Evolutionary conservation across 2,888 invertebrate species (phyloP).

Genomic region (Malthinus flaveolus): DNA sequence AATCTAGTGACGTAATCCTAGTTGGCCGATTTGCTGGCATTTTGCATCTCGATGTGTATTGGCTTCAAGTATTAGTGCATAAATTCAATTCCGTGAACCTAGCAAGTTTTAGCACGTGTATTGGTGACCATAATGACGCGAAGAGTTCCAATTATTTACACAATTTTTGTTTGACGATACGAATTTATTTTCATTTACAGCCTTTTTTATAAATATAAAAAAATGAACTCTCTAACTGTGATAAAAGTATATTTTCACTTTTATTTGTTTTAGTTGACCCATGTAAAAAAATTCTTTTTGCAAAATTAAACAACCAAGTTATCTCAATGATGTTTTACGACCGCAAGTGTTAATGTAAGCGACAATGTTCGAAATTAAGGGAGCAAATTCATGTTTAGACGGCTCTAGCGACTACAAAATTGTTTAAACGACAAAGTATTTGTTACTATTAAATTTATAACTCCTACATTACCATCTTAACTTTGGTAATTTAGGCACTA

Average conservation of each 20-base stretch:
- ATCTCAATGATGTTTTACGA: constrained; percentile 17
- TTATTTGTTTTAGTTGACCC: constrained; percentile 21
- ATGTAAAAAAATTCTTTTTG: background rate
- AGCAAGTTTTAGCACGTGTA: constrained; percentile 43
- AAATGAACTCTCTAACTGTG: constrained; percentile 53
- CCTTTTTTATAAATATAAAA: constrained; percentile 8
- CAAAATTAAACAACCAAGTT: background rate
- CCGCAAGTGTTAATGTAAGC: background rate
- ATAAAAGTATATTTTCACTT: constrained; percentile 47
- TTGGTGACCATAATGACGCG: constrained; percentile 27
- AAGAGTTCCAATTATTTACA: constrained; percentile 14
- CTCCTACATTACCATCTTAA: no score
- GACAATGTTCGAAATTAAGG: no score
- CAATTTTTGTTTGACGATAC: constrained; percentile 3
- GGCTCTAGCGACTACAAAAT: no score
- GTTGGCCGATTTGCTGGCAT: constrained; percentile 44
- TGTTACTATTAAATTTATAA: no score
- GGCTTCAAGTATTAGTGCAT: constrained; percentile 54
- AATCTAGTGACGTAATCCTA: constrained; percentile 48
- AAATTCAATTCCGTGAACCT: constrained; percentile 52
- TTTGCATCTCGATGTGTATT: constrained; percentile 54
- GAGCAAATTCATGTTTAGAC: no score
- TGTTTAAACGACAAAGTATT: no score
- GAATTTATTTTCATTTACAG: constrained; percentile 6
- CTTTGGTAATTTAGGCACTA: no score